These are phyloP conservation scores for Chlorodrepanis virens DNA, from an alignment of 2,113 vertebrate species.

Conservation along the genomic window DNA sequence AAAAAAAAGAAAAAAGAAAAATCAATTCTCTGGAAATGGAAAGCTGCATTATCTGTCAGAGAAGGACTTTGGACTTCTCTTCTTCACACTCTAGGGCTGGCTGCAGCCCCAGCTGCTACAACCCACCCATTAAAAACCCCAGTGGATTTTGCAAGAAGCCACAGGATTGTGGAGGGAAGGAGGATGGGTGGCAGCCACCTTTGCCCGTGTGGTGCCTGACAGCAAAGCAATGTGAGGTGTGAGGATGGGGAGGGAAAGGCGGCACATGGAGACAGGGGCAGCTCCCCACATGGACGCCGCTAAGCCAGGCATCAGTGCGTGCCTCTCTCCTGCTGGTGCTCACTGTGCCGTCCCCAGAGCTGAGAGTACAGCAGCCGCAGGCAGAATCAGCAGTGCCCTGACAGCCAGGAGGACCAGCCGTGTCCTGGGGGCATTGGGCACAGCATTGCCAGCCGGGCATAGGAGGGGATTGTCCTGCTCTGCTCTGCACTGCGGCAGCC, in stretches of 20 bases:
- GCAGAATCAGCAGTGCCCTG: not conserved
- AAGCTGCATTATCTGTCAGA: not conserved
- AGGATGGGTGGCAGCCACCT: no score
- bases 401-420: rapidly evolving
- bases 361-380: rapidly evolving
- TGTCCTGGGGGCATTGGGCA: not conserved
- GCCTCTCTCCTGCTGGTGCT: not conserved
- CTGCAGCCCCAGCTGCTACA: not conserved
- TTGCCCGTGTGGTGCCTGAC: rapidly evolving
- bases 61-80: not conserved
- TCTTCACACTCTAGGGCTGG: not conserved
- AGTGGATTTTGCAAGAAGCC: not conserved
- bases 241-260: rapidly evolving
- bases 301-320: not conserved
- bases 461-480: rapidly evolving
- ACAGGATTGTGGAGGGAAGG: no score
- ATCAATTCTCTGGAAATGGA: not conserved
- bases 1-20: no score
- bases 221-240: not conserved
- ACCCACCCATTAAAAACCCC: not conserved
- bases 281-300: not conserved
- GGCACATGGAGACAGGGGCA: not conserved
- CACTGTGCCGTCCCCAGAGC: not conserved
- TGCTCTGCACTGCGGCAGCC: not conserved
- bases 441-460: rapidly evolving